These are phyloP conservation scores for Phyllostomus discolor DNA, from an alignment of 2,113 vertebrate species.

Conservation along the genomic window DNA sequence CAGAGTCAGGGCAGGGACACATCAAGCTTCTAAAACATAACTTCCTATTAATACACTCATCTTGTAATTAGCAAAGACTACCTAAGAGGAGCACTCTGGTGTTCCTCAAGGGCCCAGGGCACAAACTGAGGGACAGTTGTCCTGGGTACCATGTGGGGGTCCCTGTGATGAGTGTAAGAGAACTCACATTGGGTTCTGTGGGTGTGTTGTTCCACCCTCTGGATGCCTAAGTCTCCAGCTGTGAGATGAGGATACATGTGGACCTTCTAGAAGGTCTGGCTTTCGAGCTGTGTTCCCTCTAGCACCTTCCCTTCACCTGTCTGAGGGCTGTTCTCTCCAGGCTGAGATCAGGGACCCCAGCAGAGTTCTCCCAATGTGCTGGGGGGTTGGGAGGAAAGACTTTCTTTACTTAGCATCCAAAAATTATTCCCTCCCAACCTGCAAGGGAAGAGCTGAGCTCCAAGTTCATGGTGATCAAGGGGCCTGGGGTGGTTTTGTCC, in stretches of 20 bases:
- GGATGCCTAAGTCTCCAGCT: background rate
- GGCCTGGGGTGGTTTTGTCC: background rate
- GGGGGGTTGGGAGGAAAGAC: background rate
- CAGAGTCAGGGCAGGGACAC: background rate
- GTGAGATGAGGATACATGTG: background rate
- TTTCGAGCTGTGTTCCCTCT: background rate
- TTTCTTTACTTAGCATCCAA: background rate
- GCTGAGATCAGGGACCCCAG: background rate
- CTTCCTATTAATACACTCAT: background rate
- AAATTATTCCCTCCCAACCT: background rate
- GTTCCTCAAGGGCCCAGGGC: background rate
- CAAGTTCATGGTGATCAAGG: background rate
- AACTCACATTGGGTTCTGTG: background rate
- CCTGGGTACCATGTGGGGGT: background rate
- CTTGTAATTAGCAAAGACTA: background rate
- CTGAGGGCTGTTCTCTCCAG: background rate
- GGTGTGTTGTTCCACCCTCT: background rate
- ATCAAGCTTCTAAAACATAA: background rate
- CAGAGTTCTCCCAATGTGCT: background rate
- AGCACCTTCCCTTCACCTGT: background rate
- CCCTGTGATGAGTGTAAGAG: background rate
- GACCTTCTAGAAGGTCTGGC: background rate
- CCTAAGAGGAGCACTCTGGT: background rate
- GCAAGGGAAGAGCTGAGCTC: background rate
- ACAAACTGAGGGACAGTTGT: background rate